Evolutionary conservation across 1,140 invertebrate species (phyloP).

Genomic region (Asbolus verrucosus): DNA sequence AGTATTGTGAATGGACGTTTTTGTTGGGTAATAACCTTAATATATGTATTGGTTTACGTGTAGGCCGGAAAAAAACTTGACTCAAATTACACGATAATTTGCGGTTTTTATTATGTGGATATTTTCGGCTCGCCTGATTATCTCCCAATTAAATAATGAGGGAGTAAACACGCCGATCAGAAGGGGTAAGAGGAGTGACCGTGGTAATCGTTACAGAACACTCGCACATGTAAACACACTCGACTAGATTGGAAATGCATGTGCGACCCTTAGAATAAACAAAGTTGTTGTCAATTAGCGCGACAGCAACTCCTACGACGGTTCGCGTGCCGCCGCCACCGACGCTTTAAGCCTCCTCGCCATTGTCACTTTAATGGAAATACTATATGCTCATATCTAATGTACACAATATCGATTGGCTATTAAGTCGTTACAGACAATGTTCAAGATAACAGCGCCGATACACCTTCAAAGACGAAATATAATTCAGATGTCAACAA

Average conservation of each 20-base stretch:
- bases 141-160: no score
- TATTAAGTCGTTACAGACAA: constrained; percentile 40
- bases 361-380: constrained; percentile 40
- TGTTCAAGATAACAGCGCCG: no score
- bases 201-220: constrained; percentile 49
- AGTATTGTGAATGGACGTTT: neutral
- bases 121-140: no score
- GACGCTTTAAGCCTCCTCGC: no score
- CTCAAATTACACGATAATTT: constrained; percentile 25
- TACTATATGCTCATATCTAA: constrained; percentile 42
- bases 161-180: neutral
- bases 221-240: constrained; percentile 51
- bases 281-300: constrained; percentile 46
- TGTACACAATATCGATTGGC: constrained; percentile 35
- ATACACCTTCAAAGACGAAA: no score
- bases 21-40: constrained; percentile 7
- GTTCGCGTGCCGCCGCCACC: constrained; percentile 16
- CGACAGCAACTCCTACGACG: constrained; percentile 32
- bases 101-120: no score
- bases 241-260: constrained; percentile 50
- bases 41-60: constrained; percentile 32
- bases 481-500: no score
- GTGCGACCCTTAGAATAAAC: constrained; percentile 52
- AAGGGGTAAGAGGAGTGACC: constrained; percentile 17
- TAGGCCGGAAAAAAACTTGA: constrained; percentile 8